Conservation (phyloP, 2,888 invertebrate species). For the Cheilosia vulpina region DNA sequence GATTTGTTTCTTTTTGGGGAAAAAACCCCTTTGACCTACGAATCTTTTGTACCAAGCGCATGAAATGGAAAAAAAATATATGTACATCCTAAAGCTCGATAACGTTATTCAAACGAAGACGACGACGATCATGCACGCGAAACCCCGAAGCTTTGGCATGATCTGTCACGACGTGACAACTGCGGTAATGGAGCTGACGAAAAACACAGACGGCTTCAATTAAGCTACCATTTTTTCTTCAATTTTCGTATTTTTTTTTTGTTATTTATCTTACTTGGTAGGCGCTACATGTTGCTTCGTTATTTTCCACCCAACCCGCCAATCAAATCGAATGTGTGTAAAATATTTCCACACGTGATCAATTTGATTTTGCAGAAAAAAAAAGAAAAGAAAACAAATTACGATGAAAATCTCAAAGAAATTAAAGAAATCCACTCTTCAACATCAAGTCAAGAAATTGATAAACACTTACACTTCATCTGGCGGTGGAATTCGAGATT, state of each 20-base stretch:
- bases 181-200: constrained; percentile 18
- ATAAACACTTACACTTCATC: constrained; percentile 85
- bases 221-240: constrained; percentile 26
- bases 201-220: constrained; percentile 44
- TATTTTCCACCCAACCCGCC: constrained; percentile 1
- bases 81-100: not conserved
- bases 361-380: constrained; percentile 31
- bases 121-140: constrained; percentile 14
- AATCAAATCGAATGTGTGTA: not conserved
- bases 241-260: not conserved
- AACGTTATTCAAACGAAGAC: not conserved
- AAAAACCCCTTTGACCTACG: not conserved
- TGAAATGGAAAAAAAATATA: not conserved
- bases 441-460: not conserved
- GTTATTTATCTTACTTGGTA: not conserved
- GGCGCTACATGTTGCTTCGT: constrained; percentile 1
- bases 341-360: constrained; percentile 46
- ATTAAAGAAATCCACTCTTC: not conserved
- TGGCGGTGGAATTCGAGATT: constrained; percentile 85
- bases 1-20: not conserved
- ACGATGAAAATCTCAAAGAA: not conserved
- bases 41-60: not conserved
- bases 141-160: constrained; percentile 39
- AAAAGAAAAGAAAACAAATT: constrained; percentile 5
- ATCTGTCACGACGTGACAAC: constrained; percentile 27